Evolutionary conservation across 2,888 invertebrate species (phyloP), one percentile per base, ranked within the genome.

Genomic region (Agriopis leucophaearia): DNA sequence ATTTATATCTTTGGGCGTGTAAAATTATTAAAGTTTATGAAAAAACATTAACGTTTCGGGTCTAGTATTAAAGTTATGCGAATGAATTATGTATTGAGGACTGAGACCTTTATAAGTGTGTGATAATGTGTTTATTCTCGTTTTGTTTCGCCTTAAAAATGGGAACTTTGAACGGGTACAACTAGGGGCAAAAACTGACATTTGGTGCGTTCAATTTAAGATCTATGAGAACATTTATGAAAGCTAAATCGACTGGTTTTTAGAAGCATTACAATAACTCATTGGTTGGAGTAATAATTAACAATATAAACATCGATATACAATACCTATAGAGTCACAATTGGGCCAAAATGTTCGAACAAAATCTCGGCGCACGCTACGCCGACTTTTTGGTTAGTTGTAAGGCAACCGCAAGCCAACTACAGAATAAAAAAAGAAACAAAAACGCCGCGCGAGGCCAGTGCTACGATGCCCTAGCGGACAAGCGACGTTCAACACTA

Each of bases 91-190:
- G 66, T 75, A 75, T 75, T 47, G 18, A 51, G 75, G 62, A 18
- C 70, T 66, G n/a, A 12, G 65, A 45, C 74, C 69, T 70, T 72
- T 72, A 42, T n/a, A 55, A 70, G 71, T 62, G 42, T 73, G 63
- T 50, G 47, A 68, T 69, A 70, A 62, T 59, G 70, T 61, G 47
- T 68, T 66, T 64, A 69, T 67, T 64, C 74, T 75, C 72, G 71
- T 81, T 78, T 76, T 74, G 72, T 90, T 90, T 87, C 89, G 87
- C 78, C 86, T 84, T 88, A 87, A 89, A 90, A 90, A 87, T 89
- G 86, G 85, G 69, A 78, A 73, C 81, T 78, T 76, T 78, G 77
- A 79, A 78, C 80, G 77, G 71, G 76, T 73, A 72, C 51, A 36
- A 47, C 61, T n/a, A 60, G 44, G 64, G 76, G 75, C 84, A 83